Percentiles rank a stretch among this genome's conserved stretches.
Evolutionary conservation across 2,888 invertebrate species (phyloP).

Genomic region (Archips crataeganus): DNA sequence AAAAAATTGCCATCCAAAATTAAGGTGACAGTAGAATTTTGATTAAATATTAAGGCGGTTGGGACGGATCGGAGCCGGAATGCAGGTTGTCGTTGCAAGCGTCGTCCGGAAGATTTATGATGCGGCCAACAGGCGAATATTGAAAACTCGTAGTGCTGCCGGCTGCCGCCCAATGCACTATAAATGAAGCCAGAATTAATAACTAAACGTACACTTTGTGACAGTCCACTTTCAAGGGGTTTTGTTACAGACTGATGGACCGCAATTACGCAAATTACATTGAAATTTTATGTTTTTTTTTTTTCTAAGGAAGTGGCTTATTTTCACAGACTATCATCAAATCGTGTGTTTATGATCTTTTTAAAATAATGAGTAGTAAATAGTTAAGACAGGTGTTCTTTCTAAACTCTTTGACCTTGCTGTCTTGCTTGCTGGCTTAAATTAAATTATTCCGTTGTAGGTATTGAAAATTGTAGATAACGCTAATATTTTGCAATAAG

Average conservation of each 20-base stretch:
- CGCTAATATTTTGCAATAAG: neutral
- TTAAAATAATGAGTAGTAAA: neutral
- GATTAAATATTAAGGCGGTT: slow-evolving; percentile 78
- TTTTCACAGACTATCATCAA: too few species aligned
- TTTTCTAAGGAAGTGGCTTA: too few species aligned
- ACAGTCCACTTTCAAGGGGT: neutral
- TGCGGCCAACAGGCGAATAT: slow-evolving; percentile 80
- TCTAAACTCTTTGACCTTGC: neutral
- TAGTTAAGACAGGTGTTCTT: neutral
- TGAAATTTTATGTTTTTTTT: too few species aligned
- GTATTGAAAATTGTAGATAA: neutral
- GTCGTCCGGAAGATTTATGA: slow-evolving; percentile 78
- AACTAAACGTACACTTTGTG: slow-evolving; percentile 45
- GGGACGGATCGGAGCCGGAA: slow-evolving; percentile 63
- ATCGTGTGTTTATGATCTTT: too few species aligned
- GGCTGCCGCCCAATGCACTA: slow-evolving; percentile 66
- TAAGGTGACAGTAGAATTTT: slow-evolving; percentile 61
- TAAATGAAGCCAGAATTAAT: slow-evolving; percentile 61
- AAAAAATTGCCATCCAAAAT: slow-evolving; percentile 52
- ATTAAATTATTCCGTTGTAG: too few species aligned
- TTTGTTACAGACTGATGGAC: neutral
- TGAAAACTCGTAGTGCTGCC: slow-evolving; percentile 67
- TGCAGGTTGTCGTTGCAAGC: slow-evolving; percentile 75
- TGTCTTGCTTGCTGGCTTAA: too few species aligned
- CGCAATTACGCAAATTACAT: neutral